Percentiles rank a stretch among this genome's conserved stretches.
Evolutionary conservation across 2,113 vertebrate genomes (phyloP).

Genomic region (Carettochelys insculpta): DNA sequence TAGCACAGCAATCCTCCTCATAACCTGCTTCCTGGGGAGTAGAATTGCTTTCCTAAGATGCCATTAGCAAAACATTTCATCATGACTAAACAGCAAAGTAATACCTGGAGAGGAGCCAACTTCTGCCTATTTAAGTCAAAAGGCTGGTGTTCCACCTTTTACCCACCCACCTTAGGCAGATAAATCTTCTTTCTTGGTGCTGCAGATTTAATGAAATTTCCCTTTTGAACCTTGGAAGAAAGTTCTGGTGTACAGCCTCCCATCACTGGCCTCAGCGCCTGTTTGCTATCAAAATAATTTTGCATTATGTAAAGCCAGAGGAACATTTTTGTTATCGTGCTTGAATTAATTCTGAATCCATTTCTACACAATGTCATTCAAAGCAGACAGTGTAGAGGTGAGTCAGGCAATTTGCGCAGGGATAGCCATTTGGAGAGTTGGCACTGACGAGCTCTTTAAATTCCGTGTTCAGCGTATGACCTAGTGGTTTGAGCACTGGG

Average conservation of each 20-base stretch:
- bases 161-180: neutral
- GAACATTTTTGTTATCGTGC: neutral
- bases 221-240: neutral
- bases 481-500: neutral
- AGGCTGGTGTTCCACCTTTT: neutral
- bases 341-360: neutral
- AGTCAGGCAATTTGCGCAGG: slow-evolving; percentile 24
- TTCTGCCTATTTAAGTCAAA: neutral
- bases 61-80: neutral
- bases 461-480: neutral
- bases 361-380: neutral
- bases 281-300: neutral
- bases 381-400: slow-evolving; percentile 3
- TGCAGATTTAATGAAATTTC: accelerated
- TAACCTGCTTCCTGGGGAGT: neutral
- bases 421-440: neutral
- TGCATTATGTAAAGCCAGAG: neutral
- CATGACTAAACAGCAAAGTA: neutral
- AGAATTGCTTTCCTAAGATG: neutral
- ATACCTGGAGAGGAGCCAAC: neutral
- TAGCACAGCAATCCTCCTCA: neutral
- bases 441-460: slow-evolving; percentile 19
- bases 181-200: neutral
- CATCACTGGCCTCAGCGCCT: accelerated
- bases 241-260: neutral